Percentiles rank a stretch among this genome's conserved stretches.
These are phyloP conservation scores for Fragum fragum DNA, from an alignment of 2,888 invertebrate genomes.

Conservation along the genomic window DNA sequence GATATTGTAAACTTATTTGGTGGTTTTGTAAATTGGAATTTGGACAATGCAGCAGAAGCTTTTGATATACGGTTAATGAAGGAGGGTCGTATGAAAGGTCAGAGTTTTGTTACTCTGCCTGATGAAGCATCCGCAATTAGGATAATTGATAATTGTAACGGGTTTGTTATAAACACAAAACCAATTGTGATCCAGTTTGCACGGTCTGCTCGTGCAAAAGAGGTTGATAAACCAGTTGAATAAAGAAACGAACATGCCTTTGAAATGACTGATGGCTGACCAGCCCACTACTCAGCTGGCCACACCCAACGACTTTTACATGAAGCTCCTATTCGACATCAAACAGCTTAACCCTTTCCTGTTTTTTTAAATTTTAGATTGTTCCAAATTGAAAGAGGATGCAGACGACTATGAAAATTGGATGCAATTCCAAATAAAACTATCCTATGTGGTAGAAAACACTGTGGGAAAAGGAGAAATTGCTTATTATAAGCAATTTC, in stretches of 20 bases:
- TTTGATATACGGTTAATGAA: conserved; percentile 94
- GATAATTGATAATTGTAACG: conserved; percentile 95
- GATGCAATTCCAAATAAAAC: too few relatives aligned
- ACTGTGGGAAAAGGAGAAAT: too few relatives aligned
- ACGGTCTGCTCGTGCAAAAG: conserved; percentile 72
- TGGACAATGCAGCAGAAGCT: conserved; percentile 84
- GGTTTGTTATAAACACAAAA: conserved; percentile 94
- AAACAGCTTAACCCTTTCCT: too few relatives aligned
- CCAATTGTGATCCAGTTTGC: conserved; percentile 92
- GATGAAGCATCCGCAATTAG: conserved; percentile 90
- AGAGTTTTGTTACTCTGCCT: conserved; percentile 96
- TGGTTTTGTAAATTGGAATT: conserved; percentile 89
- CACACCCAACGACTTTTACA: too few relatives aligned
- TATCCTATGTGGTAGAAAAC: too few relatives aligned
- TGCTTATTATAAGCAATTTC: too few relatives aligned
- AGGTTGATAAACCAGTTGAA: conserved; percentile 50
- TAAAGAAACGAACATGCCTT: not conserved
- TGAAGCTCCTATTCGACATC: too few relatives aligned
- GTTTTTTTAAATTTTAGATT: too few relatives aligned
- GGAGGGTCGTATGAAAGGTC: conserved; percentile 98
- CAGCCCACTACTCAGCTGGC: too few relatives aligned
- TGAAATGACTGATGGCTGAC: not conserved
- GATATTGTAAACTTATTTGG: conserved; percentile 92
- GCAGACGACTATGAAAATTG: too few relatives aligned
- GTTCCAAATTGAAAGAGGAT: too few relatives aligned